Percentiles rank a stretch among this genome's conserved stretches.
Evolutionary conservation across 2,113 vertebrate genomes (phyloP).

Genomic region (Silurus meridionalis): DNA sequence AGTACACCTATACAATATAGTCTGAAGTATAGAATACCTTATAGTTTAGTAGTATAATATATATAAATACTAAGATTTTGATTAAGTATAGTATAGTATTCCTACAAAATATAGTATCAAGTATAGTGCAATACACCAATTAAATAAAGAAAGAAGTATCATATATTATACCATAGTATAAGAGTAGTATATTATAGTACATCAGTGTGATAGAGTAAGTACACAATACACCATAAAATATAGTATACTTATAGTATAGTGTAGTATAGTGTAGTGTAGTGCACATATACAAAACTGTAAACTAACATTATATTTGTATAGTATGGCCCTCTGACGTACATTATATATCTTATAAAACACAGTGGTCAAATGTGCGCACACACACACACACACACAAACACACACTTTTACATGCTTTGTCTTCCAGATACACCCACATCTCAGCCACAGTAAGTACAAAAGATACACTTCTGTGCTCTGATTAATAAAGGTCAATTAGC

Average conservation of each 20-base stretch:
- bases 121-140: not conserved
- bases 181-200: too few relatives aligned
- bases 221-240: too few relatives aligned
- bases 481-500: conserved; percentile 82
- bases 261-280: too few relatives aligned
- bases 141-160: not conserved
- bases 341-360: too few relatives aligned
- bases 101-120: not conserved
- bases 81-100: not conserved
- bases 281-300: too few relatives aligned
- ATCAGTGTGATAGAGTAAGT: too few relatives aligned
- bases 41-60: not conserved
- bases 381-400: conserved; percentile 42
- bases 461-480: conserved; percentile 65
- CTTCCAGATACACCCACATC: not conserved
- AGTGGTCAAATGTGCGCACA: conserved; percentile 3
- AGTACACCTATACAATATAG: not conserved
- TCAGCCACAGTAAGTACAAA: conserved; percentile 46
- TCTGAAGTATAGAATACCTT: not conserved
- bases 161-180: too few relatives aligned
- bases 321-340: too few relatives aligned
- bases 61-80: too few relatives aligned
- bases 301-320: too few relatives aligned
- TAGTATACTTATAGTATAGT: too few relatives aligned
- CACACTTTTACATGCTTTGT: not conserved